Evolutionary conservation across 2,113 vertebrate genomes (phyloP), one percentile per base, ranked within the genome.

Genomic region (Thalassoma bifasciatum): DNA sequence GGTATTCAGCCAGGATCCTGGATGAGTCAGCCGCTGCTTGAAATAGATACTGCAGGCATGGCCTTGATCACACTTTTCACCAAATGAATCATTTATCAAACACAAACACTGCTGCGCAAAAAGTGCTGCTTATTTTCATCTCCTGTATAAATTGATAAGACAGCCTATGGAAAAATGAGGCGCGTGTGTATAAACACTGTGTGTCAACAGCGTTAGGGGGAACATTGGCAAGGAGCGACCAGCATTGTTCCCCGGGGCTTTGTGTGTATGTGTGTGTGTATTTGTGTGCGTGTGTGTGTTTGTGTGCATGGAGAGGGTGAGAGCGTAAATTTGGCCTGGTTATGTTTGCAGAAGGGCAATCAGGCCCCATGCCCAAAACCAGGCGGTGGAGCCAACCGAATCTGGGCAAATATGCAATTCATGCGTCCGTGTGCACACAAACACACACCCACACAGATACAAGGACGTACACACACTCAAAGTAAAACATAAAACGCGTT

Each of bases 61-160:
- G 87, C 89, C 88, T 86, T 89, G 79, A 91, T 90, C 87, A 89
- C 83, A 85, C 82, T 91, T 86, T 89, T 82, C 69, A 53, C 78
- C 82, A 90, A 91, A 91, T 91, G 80, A 91, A 92, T 91, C 88
- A 89, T 93, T 93, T 87, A 91, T 91, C 87, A 88, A 91, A 90
- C 66, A 81, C 89, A 91, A 90, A 92, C 87, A 89, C 74, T 63
- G 85, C 84, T 57, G 81, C 57, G 26, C 77, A 85, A 88, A 30
- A 83, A 88, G 66, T 65, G 30, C 66, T 1, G 77, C 82, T 88
- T 83, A 86, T 86, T 90, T 87, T 78, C 85, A 79, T 82, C 85
- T 83, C 79, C 87, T 89, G 90, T 75, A 87, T 87, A 88, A 90
- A 92, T 86, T 90, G 89, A 91, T 91, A 91, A 90, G 86, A 86